These are phyloP conservation scores for Corydoras maculifer DNA, from an alignment of 2,113 vertebrate species.

Conservation along the genomic window DNA sequence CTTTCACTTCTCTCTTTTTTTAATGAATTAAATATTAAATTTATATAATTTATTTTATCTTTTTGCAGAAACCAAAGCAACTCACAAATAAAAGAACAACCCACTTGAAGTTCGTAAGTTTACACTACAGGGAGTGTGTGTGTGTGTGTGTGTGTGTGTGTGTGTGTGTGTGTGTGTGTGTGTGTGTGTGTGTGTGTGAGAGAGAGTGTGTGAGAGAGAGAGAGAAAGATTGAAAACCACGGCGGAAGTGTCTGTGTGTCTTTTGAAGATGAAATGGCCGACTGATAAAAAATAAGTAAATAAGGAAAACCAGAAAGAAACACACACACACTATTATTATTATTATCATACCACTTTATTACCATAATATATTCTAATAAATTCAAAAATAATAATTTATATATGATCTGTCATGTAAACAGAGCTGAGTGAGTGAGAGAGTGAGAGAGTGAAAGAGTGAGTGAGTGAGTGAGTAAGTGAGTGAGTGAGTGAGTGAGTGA, in stretches of 20 bases:
- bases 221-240: conserved; percentile 21
- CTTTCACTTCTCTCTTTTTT: too few species aligned
- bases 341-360: too few species aligned
- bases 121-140: neutral
- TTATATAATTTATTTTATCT: too few species aligned
- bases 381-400: too few species aligned
- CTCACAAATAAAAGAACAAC: neutral
- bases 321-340: conserved; percentile 6
- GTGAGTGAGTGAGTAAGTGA: too few species aligned
- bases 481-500: too few species aligned
- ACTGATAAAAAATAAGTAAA: neutral
- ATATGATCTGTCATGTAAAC: too few species aligned
- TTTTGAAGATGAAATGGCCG: conserved; percentile 2
- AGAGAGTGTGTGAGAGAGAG: conserved; percentile 6
- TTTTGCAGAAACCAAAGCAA: neutral
- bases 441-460: too few species aligned
- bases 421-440: too few species aligned
- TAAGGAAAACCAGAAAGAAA: neutral
- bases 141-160: conserved; percentile 6
- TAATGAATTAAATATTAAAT: too few species aligned
- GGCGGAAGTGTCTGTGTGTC: neutral
- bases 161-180: conserved; percentile 3
- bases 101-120: neutral
- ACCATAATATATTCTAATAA: too few species aligned
- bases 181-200: conserved; percentile 12